A percentile compares a stretch with the other conserved stretches of the same genome.
These are phyloP conservation scores for Etheostoma cragini DNA, from an alignment of 2,113 vertebrate genomes.

Conservation along the genomic window DNA sequence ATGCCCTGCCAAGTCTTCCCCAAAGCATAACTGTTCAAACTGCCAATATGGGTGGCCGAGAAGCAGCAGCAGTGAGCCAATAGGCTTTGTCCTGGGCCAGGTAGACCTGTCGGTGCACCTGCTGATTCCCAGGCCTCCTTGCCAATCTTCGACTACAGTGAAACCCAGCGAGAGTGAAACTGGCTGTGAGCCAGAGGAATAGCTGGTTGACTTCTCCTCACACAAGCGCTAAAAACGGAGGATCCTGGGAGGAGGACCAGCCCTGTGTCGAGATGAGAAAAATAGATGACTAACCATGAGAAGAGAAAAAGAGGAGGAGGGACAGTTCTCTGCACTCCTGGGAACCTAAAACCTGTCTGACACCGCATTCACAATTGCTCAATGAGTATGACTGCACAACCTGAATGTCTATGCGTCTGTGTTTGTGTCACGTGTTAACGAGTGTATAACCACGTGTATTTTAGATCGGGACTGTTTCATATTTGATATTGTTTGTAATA, in stretches of 20 bases:
- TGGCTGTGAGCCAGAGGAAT: slow-evolving; percentile 80
- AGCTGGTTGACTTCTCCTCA: slow-evolving; percentile 72
- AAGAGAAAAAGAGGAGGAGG: slow-evolving; percentile 50
- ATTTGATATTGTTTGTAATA: not conserved
- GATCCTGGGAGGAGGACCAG: slow-evolving; percentile 74
- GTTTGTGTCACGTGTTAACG: slow-evolving; percentile 8
- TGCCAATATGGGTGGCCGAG: slow-evolving; percentile 49
- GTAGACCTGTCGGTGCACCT: slow-evolving; percentile 77
- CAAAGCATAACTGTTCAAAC: slow-evolving; percentile 67
- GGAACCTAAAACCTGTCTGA: slow-evolving; percentile 82
- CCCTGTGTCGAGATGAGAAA: slow-evolving; percentile 47
- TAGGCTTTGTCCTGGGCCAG: slow-evolving; percentile 46
- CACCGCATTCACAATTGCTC: slow-evolving; percentile 70
- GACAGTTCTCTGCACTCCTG: slow-evolving; percentile 71
- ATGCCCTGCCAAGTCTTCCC: slow-evolving; percentile 43
- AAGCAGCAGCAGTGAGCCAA: slow-evolving; percentile 53
- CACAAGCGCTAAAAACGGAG: slow-evolving; percentile 47
- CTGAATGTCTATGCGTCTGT: not conserved
- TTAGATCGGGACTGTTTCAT: too few species aligned
- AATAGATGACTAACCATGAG: slow-evolving; percentile 79
- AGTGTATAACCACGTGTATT: not conserved
- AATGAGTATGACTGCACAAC: slow-evolving; percentile 51
- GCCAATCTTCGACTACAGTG: slow-evolving; percentile 76
- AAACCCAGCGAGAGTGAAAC: slow-evolving; percentile 83
- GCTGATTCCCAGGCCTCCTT: slow-evolving; percentile 77